Evolutionary conservation across 2,888 invertebrate species (phyloP).

Genomic region (Limnephilus lunatus): DNA sequence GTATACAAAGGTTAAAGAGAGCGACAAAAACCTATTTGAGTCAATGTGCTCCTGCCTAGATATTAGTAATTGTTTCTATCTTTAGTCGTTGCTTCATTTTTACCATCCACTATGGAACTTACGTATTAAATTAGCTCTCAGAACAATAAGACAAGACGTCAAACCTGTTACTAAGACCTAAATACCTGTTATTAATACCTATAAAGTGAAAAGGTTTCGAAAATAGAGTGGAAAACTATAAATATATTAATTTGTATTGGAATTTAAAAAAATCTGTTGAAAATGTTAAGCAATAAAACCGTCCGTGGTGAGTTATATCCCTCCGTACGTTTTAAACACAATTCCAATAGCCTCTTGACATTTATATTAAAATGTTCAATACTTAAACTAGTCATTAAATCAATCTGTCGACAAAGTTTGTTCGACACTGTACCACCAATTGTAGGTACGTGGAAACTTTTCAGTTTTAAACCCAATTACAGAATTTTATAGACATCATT

Average conservation of each 20-base stretch:
- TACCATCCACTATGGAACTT: too few relatives aligned
- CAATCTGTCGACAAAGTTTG: not conserved
- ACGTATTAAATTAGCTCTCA: too few relatives aligned
- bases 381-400: not conserved
- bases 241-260: not conserved
- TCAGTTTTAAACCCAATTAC: not conserved
- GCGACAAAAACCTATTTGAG: too few relatives aligned
- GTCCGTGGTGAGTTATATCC: not conserved
- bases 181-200: too few relatives aligned
- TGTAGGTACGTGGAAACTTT: not conserved
- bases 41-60: too few relatives aligned
- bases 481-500: not conserved
- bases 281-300: not conserved
- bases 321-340: not conserved
- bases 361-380: not conserved
- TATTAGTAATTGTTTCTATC: too few relatives aligned
- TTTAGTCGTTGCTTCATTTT: too few relatives aligned
- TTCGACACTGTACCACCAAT: not conserved
- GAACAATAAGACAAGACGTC: too few relatives aligned
- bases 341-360: not conserved
- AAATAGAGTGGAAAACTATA: not conserved
- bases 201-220: too few relatives aligned
- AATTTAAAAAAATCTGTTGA: not conserved
- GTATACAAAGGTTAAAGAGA: too few relatives aligned
- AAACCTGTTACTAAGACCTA: too few relatives aligned